These are phyloP conservation scores for Podarcis cretensis DNA, from an alignment of 2,113 vertebrate species.

Conservation along the genomic window DNA sequence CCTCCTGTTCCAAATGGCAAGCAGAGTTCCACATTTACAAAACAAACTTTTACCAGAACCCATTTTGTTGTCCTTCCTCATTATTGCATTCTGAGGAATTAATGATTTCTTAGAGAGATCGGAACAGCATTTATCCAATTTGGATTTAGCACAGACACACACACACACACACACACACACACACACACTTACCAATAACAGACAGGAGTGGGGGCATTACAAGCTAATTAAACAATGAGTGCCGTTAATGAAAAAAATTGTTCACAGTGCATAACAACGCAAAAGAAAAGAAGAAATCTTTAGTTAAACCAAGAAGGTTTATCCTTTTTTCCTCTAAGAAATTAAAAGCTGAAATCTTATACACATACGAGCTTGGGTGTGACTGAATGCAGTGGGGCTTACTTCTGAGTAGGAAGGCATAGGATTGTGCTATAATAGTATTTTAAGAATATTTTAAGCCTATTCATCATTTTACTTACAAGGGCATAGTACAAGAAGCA, in stretches of 20 bases:
- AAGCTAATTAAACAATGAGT: slow-evolving; percentile 26
- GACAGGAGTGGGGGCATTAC: slow-evolving; percentile 3
- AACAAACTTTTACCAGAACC: not conserved
- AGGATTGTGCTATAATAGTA: too few species aligned
- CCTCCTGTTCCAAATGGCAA: not conserved
- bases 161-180: too few species aligned
- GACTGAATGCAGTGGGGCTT: not conserved
- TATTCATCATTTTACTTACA: too few species aligned
- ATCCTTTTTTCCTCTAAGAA: not conserved
- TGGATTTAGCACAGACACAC: slow-evolving; percentile 8
- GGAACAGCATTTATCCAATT: slow-evolving; percentile 32
- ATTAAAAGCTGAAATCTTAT: not conserved
- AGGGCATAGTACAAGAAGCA: too few species aligned
- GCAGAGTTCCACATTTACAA: not conserved
- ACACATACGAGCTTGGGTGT: not conserved
- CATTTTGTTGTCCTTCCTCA: slow-evolving; percentile 16
- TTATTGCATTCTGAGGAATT: slow-evolving; percentile 27
- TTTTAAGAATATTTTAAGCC: too few species aligned
- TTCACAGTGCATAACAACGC: not conserved
- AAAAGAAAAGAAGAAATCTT: not conserved
- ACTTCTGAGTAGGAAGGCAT: not conserved
- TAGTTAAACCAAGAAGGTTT: not conserved
- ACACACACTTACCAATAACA: slow-evolving; percentile 10
- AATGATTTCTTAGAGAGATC: slow-evolving; percentile 23
- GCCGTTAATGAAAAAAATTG: slow-evolving; percentile 20